phyloP scores from a whole-genome alignment of 2,113 vertebrate species.

The Apus apus region DNA sequence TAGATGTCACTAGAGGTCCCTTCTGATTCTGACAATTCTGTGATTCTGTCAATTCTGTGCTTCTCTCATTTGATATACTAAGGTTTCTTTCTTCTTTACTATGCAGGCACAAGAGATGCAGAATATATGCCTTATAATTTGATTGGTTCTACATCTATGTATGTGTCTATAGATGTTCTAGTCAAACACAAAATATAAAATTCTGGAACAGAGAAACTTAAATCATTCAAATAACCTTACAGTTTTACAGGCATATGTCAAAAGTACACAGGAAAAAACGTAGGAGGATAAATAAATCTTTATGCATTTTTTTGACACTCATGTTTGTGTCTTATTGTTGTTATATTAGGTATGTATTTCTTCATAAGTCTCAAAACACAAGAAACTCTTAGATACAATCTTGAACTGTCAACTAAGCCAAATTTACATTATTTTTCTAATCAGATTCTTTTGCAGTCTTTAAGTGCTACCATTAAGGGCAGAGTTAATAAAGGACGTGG shows the following conservation, averaged over 20 bases:
- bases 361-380: background rate
- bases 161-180: background rate
- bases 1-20: too few relatives aligned
- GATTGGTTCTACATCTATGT: background rate
- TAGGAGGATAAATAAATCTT: background rate
- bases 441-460: background rate
- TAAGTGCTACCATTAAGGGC: background rate
- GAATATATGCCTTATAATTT: background rate
- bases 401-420: background rate
- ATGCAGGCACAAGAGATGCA: background rate
- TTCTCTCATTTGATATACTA: background rate
- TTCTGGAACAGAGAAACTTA: background rate
- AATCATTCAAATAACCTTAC: background rate
- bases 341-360: background rate
- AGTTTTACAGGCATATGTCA: background rate
- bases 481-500: background rate
- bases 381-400: background rate
- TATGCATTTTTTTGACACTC: background rate
- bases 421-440: background rate
- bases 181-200: background rate
- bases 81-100: background rate
- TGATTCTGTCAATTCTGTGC: too few relatives aligned
- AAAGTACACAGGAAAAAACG: rapidly evolving
- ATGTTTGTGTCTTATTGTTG: background rate
- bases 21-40: too few relatives aligned